Percentiles rank a stretch among this genome's conserved stretches.
These are phyloP conservation scores for Galaxias olidus DNA, from an alignment of 2,797 vertebrate species.

Conservation along the genomic window DNA sequence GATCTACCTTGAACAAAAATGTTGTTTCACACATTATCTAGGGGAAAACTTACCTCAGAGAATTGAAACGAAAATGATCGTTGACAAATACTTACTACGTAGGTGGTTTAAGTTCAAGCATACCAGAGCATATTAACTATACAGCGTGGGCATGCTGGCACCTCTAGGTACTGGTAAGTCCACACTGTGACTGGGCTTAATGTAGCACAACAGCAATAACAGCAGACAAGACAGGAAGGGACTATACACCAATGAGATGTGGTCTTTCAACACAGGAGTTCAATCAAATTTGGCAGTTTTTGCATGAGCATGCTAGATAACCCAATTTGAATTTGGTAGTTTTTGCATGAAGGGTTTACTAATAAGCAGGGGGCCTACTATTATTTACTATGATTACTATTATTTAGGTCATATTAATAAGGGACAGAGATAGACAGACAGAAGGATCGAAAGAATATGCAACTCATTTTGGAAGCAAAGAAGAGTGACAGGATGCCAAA, in stretches of 20 bases:
- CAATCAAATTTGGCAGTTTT: slow-evolving; percentile 73
- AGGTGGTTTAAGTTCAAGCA: slow-evolving; percentile 43
- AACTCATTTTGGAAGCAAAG: slow-evolving; percentile 68
- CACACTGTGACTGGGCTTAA: slow-evolving; percentile 85
- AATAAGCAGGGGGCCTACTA: slow-evolving; percentile 61
- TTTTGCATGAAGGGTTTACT: slow-evolving; percentile 75
- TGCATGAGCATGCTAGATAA: too few relatives aligned
- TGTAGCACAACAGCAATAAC: slow-evolving; percentile 82
- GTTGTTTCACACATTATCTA: slow-evolving; percentile 11
- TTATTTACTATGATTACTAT: slow-evolving; percentile 56
- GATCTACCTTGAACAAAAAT: background rate
- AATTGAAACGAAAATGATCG: slow-evolving; percentile 61
- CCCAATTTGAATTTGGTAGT: slow-evolving; percentile 68
- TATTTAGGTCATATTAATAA: slow-evolving; percentile 70
- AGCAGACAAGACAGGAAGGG: slow-evolving; percentile 85
- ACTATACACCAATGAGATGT: slow-evolving; percentile 68
- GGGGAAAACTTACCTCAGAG: slow-evolving; percentile 70
- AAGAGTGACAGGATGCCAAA: slow-evolving; percentile 62
- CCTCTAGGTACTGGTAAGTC: slow-evolving; percentile 87
- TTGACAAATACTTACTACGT: slow-evolving; percentile 70
- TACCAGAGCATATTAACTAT: slow-evolving; percentile 38
- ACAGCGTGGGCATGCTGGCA: slow-evolving; percentile 78
- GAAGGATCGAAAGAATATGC: slow-evolving; percentile 61
- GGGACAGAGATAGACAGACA: slow-evolving; percentile 64
- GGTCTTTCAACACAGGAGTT: slow-evolving; percentile 45